Conservation (phyloP, 2,113 vertebrate species). For the Corythaeola cristata region DNA sequence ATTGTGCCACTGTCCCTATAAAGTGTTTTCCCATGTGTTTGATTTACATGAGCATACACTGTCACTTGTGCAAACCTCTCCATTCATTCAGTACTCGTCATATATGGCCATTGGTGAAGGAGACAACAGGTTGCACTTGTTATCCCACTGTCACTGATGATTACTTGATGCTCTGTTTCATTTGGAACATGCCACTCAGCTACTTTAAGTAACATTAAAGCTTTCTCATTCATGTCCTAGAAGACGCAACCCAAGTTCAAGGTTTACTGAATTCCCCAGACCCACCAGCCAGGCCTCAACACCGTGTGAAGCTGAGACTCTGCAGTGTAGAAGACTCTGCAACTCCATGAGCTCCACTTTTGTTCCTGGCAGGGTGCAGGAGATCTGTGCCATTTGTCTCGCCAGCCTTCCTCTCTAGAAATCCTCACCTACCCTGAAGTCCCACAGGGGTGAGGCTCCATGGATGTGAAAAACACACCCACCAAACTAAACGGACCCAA, state of each 20-base stretch:
- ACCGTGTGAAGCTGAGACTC: neutral
- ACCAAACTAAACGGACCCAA: neutral
- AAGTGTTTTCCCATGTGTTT: neutral
- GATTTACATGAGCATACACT: rapidly evolving
- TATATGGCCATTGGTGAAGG: neutral
- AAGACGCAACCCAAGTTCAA: neutral
- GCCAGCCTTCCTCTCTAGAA: neutral
- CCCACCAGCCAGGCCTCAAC: neutral
- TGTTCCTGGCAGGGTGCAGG: neutral
- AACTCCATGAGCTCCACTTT: neutral
- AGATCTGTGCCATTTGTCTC: neutral
- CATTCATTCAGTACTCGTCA: rapidly evolving
- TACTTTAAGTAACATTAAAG: neutral
- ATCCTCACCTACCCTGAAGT: neutral
- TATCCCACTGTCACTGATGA: rapidly evolving
- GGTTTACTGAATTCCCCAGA: neutral
- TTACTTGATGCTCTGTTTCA: neutral
- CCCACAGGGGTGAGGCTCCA: neutral
- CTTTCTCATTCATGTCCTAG: neutral
- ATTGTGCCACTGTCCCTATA: neutral
- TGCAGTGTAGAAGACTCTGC: rapidly evolving
- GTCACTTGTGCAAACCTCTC: neutral
- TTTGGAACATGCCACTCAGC: neutral
- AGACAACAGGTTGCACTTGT: neutral
- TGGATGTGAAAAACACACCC: neutral